Evolutionary conservation across 2,113 vertebrate genomes (phyloP), one percentile per base, ranked within the genome.

Genomic region (Etia nguti): DNA sequence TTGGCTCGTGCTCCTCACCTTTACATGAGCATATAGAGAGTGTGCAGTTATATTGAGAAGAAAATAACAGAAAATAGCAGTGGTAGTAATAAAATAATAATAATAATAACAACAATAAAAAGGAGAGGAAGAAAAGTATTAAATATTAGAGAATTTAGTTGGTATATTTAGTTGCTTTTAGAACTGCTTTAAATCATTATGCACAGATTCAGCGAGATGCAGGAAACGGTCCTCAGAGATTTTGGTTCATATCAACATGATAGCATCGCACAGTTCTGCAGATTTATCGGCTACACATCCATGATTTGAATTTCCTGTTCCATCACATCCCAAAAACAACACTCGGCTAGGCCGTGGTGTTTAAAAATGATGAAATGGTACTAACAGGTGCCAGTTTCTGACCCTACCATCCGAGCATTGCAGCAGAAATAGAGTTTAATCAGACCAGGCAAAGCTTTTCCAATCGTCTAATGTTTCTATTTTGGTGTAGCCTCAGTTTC

Each of bases 291-390:
- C n/a, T 41, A 11, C 11, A 15, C 36, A 70, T 41, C 11, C 0
- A 41, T 22, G 36, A 68, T 9, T 8, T 22, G 7, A 41, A 68
- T 41, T 24, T 70, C n/a, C 62, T 70, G 62, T 24, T 43, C 62
- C n/a, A 43, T 41, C 62, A 41, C 36, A 70, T 70, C 62, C 36
- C 36, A 15, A 68, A 68, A 68, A 68, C 36, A 22, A 1, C 62
- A 41, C 36, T 41, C 1, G 0, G 36, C 36, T 24, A 70, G 3
- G 36, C 36, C 0, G 36, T 41, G 2, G 36, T 24, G 12, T 70
- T 70, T 70, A 24, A 24, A 1, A 15, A 15, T 15, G n/a, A 70
- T 6, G 11, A 70, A 41, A 41, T 70, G n/a, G 36, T 70, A 4
- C 36, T 70, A 41, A 4, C 36, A 13, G n/a, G 6, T 36, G 10